Conservation (phyloP, 2,113 vertebrate species). For the Orientallactaga bullata region DNA sequence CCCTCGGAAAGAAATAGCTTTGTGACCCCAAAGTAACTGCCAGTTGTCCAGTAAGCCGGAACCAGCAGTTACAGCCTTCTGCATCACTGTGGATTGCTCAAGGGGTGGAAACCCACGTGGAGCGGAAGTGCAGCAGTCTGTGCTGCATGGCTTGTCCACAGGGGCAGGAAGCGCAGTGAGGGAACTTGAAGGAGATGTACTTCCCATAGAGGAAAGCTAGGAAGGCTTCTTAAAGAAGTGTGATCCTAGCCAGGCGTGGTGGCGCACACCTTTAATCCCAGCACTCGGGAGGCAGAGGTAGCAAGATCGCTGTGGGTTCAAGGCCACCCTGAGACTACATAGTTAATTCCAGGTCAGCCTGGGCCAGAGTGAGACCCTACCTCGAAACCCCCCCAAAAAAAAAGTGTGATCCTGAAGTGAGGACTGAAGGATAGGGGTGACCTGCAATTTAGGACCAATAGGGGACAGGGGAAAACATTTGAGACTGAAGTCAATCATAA, state of each 20-base stretch:
- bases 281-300: no score
- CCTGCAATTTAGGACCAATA: neutral
- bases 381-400: no score
- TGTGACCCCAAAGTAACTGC: accelerated
- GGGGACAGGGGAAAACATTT: no score
- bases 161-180: accelerated
- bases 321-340: no score
- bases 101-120: accelerated
- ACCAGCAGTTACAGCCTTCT: neutral
- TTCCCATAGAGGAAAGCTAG: neutral
- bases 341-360: no score
- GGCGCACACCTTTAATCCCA: no score
- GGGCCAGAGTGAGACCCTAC: no score
- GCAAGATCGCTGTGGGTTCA: no score
- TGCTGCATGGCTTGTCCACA: accelerated
- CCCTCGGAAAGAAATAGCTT: neutral
- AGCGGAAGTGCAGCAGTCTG: neutral
- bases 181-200: neutral
- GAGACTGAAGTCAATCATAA: neutral
- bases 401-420: neutral
- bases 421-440: neutral
- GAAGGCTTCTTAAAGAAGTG: neutral
- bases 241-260: no score
- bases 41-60: accelerated
- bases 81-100: accelerated